phyloP scores from a whole-genome alignment of 2,888 invertebrate genomes.

The Lithophane socia region DNA sequence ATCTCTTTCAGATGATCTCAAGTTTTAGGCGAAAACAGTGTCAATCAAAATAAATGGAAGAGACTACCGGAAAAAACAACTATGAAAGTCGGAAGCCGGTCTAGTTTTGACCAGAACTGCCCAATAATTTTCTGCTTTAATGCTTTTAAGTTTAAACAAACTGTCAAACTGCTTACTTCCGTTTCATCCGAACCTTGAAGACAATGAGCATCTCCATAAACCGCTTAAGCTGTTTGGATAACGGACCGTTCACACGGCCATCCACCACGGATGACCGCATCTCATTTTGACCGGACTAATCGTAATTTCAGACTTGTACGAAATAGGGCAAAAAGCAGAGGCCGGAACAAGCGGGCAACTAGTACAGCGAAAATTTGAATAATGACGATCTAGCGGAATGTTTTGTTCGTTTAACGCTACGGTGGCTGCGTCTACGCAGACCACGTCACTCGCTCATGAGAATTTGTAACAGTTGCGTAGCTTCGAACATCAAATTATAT shows the following conservation, averaged over 20 bases:
- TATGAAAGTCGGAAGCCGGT: conserved; percentile 18
- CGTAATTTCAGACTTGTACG: conserved; percentile 87
- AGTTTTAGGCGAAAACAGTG: neutral
- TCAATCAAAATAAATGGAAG: conserved; percentile 1
- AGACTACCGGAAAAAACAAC: neutral
- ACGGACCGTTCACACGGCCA: conserved; percentile 89
- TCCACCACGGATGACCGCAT: conserved; percentile 87
- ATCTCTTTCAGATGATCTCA: neutral
- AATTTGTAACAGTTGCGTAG: conserved; percentile 73
- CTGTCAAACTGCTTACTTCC: conserved; percentile 64
- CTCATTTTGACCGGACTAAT: conserved; percentile 87
- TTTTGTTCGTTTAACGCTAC: conserved; percentile 86
- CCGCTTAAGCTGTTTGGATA: conserved; percentile 83
- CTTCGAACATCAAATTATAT: conserved; percentile 58
- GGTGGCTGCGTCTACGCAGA: conserved; percentile 79
- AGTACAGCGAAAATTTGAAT: conserved; percentile 90
- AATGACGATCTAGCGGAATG: conserved; percentile 89
- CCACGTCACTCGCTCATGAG: conserved; percentile 72
- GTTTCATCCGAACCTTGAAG: conserved; percentile 48
- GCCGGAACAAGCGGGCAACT: conserved; percentile 90
- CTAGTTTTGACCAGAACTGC: conserved; percentile 34
- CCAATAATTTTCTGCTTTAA: conserved; percentile 52
- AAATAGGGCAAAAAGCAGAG: conserved; percentile 88
- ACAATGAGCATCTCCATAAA: conserved; percentile 69
- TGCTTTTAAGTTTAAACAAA: conserved; percentile 53